Conservation (phyloP, 2,113 vertebrate species). For the Zapus hudsonius region DNA sequence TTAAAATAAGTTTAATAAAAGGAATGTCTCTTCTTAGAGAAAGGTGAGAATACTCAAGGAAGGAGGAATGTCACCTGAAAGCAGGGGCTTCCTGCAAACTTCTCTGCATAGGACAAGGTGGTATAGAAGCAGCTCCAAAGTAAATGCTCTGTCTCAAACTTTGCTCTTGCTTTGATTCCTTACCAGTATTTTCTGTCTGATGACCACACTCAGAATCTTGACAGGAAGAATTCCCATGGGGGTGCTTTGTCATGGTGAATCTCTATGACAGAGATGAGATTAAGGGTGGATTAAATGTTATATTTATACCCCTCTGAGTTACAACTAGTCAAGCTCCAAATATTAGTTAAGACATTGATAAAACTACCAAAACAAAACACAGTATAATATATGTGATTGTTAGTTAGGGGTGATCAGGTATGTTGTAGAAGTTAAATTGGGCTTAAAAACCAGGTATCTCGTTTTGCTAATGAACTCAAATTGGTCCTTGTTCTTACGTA, state of each 20-base stretch:
- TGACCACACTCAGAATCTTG: neutral
- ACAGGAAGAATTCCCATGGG: fast-evolving
- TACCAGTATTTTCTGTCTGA: neutral
- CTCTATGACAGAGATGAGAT: too few species aligned
- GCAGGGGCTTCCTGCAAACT: neutral
- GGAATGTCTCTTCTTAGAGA: neutral
- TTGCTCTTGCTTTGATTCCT: neutral
- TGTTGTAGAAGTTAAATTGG: neutral
- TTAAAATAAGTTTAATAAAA: neutral
- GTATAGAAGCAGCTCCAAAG: neutral
- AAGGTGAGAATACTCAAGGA: neutral
- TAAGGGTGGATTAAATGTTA: neutral
- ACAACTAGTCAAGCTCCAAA: neutral
- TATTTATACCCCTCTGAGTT: neutral
- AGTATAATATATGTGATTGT: neutral
- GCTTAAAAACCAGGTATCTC: neutral
- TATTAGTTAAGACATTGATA: neutral
- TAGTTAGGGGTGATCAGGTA: neutral
- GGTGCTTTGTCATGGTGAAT: neutral
- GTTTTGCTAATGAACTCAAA: neutral
- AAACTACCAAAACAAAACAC: neutral
- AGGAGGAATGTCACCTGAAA: fast-evolving
- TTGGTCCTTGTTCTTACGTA: neutral
- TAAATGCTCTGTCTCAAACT: neutral
- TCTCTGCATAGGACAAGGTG: neutral